Conservation (phyloP, 2,113 vertebrate species). For the Oryzias melastigma region DNA sequence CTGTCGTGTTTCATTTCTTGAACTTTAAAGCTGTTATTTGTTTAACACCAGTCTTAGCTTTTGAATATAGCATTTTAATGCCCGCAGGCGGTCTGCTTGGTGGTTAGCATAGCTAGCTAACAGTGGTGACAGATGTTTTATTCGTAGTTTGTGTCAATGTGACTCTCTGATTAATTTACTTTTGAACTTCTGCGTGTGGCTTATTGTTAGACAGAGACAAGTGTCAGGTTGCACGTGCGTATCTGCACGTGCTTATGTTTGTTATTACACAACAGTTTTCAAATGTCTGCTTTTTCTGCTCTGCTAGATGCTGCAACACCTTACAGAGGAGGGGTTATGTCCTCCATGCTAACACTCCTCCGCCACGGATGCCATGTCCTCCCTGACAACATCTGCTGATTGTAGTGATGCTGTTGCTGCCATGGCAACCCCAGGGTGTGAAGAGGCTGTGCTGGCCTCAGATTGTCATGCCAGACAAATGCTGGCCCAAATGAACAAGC, state of each 20-base stretch:
- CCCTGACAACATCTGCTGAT: constrained; percentile 25
- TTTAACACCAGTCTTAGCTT: neutral
- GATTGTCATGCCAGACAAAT: constrained; percentile 88
- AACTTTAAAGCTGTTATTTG: neutral
- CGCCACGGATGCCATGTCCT: constrained; percentile 73
- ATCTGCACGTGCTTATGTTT: neutral
- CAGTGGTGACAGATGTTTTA: constrained; percentile 12
- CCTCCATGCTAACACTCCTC: constrained; percentile 42
- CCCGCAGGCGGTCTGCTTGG: neutral
- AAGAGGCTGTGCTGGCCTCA: constrained; percentile 71
- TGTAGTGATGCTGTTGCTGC: constrained; percentile 37
- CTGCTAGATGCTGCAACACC: constrained; percentile 3
- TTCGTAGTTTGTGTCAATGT: neutral
- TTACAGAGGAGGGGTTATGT: constrained; percentile 16
- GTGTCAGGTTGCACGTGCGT: neutral
- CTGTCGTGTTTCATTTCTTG: neutral
- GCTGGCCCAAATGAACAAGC: constrained; percentile 90
- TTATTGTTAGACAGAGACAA: neutral
- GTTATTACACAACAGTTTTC: neutral
- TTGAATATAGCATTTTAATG: neutral
- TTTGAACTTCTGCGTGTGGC: neutral
- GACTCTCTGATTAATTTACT: rapidly evolving
- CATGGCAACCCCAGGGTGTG: constrained; percentile 47
- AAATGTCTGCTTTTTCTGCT: constrained; percentile 20
- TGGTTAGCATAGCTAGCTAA: constrained; percentile 48